Evolutionary conservation across 2,797 vertebrate genomes (phyloP).

Genomic region (Eleutherodactylus coqui): DNA sequence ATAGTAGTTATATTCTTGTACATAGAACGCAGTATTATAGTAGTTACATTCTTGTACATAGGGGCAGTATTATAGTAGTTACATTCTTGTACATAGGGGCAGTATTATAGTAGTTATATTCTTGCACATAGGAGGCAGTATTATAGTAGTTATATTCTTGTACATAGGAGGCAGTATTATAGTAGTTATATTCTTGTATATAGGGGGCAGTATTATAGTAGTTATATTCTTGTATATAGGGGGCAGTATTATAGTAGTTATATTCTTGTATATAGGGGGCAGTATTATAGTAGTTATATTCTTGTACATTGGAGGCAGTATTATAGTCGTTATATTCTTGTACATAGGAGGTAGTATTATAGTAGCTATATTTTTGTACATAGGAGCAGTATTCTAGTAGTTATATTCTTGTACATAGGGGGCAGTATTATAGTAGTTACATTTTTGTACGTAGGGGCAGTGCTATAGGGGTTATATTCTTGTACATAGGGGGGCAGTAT

Average conservation of each 20-base stretch:
- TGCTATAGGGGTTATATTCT: background rate
- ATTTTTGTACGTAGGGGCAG: background rate
- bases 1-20: constrained; percentile 12
- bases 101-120: constrained; percentile 14
- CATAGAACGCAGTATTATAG: background rate
- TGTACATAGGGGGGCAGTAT: background rate
- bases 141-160: constrained; percentile 10
- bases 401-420: background rate
- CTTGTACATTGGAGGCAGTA: background rate
- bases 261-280: background rate
- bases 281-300: background rate
- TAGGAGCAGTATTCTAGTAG: background rate
- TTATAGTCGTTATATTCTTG: background rate
- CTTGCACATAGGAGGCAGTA: background rate
- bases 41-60: constrained; percentile 14
- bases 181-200: background rate
- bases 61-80: constrained; percentile 5
- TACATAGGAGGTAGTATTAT: no score
- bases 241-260: background rate
- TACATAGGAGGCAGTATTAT: constrained; percentile 1
- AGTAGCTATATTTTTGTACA: no score
- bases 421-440: background rate
- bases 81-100: constrained; percentile 5
- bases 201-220: background rate
- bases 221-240: background rate